Base-by-base conservation (phyloP, 1,140 invertebrate species). In the Drosophila littoralis region DNA sequence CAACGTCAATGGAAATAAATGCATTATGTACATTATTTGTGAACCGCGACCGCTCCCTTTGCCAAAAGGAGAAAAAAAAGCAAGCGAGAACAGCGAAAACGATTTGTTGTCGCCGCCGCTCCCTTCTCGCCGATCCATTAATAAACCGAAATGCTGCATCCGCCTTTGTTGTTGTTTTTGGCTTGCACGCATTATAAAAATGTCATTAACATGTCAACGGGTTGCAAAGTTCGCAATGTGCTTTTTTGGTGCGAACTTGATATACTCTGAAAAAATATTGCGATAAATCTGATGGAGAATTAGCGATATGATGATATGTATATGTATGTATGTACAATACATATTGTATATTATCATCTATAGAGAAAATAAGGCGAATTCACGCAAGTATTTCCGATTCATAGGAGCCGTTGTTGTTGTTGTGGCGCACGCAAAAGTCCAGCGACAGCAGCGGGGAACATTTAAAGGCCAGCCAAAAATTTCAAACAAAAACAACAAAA, bases 201-300 rank as follows among this genome's bases (percentile, higher is more conserved):
- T 89, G 84, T 88, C 84, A 89, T 89, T 89, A 88, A 89, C 83
- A 88, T 88, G 83, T 88, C 83, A 88, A 77, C 83, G 76, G 63
- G 76, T 77, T 74, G 83, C 82, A 66, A 86, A 85, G 83, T 82
- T 85, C 69, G 69, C 46, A 38, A 69, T 58, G 50, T 71, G 48
- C 42, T 61, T 54, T 64, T 38, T 59, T 8, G 6, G 42, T 38
- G 60, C 43, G 51, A 75, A 40, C 54, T 67, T n/a, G 38, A 67
- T 67, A 67, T 45, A 35, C 63, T 45, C 35, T 64, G 13, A 40
- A 58, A 66, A 66, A 58, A 32, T 43, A 51, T 15, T 33, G 59
- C 40, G 58, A 69, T 69, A 69, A 61, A 52, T 61, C 1, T 46
- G 36, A 13, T 6, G 32, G 42, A 8, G 17, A 69, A 38, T 57